These are phyloP conservation scores for Hyla sarda DNA, from an alignment of 2,113 vertebrate genomes.

Conservation along the genomic window DNA sequence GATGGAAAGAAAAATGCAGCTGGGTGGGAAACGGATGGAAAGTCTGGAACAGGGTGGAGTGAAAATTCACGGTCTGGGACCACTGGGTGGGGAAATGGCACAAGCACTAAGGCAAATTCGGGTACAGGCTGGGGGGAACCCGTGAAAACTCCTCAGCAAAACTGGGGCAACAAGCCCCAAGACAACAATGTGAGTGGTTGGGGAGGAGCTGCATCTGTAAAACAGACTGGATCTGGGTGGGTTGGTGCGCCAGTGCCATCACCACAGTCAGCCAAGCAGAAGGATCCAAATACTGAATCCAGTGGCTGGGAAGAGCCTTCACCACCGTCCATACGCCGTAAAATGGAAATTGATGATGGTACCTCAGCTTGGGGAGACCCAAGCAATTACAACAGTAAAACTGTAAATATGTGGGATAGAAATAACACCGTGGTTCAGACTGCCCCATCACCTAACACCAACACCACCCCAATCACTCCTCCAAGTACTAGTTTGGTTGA, in stretches of 20 bases:
- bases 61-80: conserved; percentile 75
- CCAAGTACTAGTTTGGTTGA: conserved; percentile 79
- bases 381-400: conserved; percentile 84
- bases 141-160: conserved; percentile 83
- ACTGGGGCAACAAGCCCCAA: conserved; percentile 89
- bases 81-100: conserved; percentile 78
- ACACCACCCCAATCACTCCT: conserved; percentile 76
- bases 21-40: conserved; percentile 83
- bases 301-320: conserved; percentile 98
- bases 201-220: conserved; percentile 91
- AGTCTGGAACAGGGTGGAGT: conserved; percentile 77
- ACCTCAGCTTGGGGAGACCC: conserved; percentile 99
- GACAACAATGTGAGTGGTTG: conserved; percentile 86
- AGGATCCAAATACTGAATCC: conserved; percentile 76
- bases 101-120: conserved; percentile 73
- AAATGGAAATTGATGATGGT: conserved; percentile 98
- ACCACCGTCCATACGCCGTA: conserved; percentile 93
- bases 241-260: conserved; percentile 77
- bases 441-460: conserved; percentile 77
- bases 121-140: conserved; percentile 88
- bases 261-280: conserved; percentile 75
- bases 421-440: conserved; percentile 87
- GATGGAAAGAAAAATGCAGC: conserved; percentile 87
- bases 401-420: conserved; percentile 98
- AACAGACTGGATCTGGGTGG: conserved; percentile 87